phyloP scores from a whole-genome alignment of 2,797 vertebrate genomes.

The Merluccius polli region DNA sequence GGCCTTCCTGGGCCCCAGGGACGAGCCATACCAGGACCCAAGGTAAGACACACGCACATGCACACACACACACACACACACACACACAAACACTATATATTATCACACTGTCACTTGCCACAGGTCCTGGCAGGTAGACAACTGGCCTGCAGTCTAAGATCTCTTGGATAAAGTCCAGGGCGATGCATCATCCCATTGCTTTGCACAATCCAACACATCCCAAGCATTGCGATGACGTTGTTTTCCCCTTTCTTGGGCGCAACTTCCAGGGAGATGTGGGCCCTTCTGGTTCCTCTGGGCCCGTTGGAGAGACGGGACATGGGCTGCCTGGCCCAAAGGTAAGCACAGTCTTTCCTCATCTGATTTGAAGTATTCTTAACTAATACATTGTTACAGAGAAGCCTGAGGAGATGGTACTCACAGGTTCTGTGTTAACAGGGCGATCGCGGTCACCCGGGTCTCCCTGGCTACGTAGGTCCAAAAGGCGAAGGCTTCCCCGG shows the following conservation, averaged over 20 bases:
- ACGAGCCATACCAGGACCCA: constrained; percentile 81
- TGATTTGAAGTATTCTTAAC: neutral
- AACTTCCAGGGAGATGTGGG: constrained; percentile 81
- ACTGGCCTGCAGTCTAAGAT: constrained; percentile 11
- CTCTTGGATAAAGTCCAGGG: constrained; percentile 21
- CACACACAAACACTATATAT: neutral
- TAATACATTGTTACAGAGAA: neutral
- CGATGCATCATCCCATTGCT: constrained; percentile 23
- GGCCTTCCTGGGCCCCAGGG: constrained; percentile 84
- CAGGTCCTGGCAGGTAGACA: constrained; percentile 32
- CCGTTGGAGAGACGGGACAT: constrained; percentile 82
- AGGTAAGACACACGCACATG: constrained; percentile 70
- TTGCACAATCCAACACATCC: neutral
- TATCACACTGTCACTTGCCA: constrained; percentile 20
- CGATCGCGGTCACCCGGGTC: constrained; percentile 78
- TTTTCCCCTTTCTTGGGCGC: constrained; percentile 18
- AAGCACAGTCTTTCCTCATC: constrained; percentile 15
- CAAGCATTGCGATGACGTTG: constrained; percentile 8
- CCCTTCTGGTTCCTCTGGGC: constrained; percentile 77
- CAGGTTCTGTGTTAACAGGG: constrained; percentile 68
- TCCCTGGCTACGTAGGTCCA: constrained; percentile 75
- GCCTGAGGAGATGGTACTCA: constrained; percentile 6
- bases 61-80: neutral
- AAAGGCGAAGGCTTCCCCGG: constrained; percentile 87
- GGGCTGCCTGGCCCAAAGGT: constrained; percentile 90